Base-by-base conservation (phyloP, 2,888 invertebrate species). In the Coleophora flavipennella region DNA sequence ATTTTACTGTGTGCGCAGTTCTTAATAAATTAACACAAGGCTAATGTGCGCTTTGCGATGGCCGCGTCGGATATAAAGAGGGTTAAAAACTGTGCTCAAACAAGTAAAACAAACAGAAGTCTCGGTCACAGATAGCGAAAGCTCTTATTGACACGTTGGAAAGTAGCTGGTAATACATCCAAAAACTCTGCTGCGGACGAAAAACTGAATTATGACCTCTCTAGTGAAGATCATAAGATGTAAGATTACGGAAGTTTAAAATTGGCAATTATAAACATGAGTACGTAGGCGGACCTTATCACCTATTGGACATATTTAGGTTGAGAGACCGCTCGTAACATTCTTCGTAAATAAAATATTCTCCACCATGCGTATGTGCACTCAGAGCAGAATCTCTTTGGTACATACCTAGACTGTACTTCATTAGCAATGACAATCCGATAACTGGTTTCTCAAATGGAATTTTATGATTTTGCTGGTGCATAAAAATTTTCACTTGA, bases 81-180 rank as follows among this genome's bases (percentile, higher is more conserved):
- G 48, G 54, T 57, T 49, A 49, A 59, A 66, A 70, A 64, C 67
- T 72, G 61, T 60, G 67, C 68, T 63, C 60, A 70, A 80, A 79
- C 57, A 67, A 62, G 59, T 71, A 71, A 73, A 76, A 68, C 65
- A 77, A 68, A 64, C 63, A 52, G 53, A 45, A 56, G 63, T 63
- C 66, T 67, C 70, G 74, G 76, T 69, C 76, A 76, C 67, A 68
- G 80, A 81, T 77, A 83, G 81, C 81, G 83, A 83, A 83, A 83
- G 81, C 79, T 76, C 67, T 65, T 78, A 77, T 81, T 80, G 80
- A 81, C 80, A 76, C 66, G 77, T 73, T 81, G 70, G 83, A 83
- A 83, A 83, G 81, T 79, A 66, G 66, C 60, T 62, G 58, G 43
- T 51, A 48, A 50, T 52, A 52, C 45, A 54, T 57, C 55, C 39